These are phyloP conservation scores for Linnaemya tessellans DNA, from an alignment of 2,888 invertebrate genomes.

Conservation along the genomic window DNA sequence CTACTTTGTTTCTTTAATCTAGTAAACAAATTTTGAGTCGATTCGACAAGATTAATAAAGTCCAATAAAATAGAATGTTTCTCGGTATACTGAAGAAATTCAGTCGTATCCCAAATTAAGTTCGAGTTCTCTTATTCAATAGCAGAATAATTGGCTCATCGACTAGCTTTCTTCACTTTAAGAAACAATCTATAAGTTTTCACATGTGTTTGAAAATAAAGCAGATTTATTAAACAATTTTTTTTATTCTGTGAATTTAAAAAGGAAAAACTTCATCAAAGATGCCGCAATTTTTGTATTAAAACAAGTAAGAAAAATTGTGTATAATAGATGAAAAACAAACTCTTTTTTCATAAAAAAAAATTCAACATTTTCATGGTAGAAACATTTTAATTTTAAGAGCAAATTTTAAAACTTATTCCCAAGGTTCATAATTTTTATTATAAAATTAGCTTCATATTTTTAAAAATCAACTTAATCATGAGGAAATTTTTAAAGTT, in stretches of 20 bases:
- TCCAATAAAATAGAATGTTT: neutral
- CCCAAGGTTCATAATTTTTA: too few species aligned
- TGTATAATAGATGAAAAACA: too few species aligned
- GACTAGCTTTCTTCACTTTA: neutral
- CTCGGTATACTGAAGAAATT: neutral
- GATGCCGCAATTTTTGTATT: neutral
- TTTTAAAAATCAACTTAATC: too few species aligned
- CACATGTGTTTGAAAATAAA: neutral
- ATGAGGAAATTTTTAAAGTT: too few species aligned
- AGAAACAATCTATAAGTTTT: neutral
- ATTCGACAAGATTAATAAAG: too few species aligned
- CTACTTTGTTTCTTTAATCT: too few species aligned
- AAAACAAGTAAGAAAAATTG: constrained; percentile 36
- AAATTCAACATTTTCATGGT: too few species aligned
- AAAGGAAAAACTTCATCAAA: neutral
- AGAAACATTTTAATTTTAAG: too few species aligned
- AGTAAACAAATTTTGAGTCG: too few species aligned
- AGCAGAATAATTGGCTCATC: neutral
- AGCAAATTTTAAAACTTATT: too few species aligned
- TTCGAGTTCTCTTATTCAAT: neutral
- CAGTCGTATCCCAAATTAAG: neutral
- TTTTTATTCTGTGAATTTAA: neutral
- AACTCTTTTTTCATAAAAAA: too few species aligned
- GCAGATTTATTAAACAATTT: neutral
- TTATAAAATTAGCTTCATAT: too few species aligned